phyloP scores from a whole-genome alignment of 1,140 invertebrate species.

The Rhopalosiphum padi region DNA sequence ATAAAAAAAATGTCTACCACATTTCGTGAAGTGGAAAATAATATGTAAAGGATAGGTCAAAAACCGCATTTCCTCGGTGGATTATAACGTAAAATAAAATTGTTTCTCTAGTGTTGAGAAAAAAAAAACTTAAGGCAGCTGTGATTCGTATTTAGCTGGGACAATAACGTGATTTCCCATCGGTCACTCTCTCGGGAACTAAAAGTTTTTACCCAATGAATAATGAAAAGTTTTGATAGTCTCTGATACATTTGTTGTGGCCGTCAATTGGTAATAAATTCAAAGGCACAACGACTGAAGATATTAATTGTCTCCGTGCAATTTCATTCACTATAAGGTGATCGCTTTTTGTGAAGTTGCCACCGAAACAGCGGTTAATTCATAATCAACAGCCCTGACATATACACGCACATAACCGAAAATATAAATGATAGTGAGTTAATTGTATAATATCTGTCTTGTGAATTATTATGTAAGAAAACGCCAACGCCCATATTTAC shows the following conservation, averaged over 20 bases:
- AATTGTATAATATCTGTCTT: background rate
- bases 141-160: constrained; percentile 29
- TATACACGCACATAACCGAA: background rate
- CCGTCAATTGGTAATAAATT: background rate
- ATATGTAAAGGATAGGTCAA: background rate
- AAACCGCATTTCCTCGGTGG: background rate
- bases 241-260: background rate
- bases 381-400: background rate
- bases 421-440: background rate
- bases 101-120: background rate
- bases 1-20: background rate
- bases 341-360: background rate
- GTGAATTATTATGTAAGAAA: background rate
- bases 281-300: background rate
- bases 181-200: background rate
- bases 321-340: background rate
- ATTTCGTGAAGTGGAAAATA: background rate
- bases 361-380: background rate
- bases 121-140: background rate
- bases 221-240: constrained; percentile 22
- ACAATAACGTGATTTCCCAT: constrained; percentile 29
- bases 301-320: background rate
- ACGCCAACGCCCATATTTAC: background rate
- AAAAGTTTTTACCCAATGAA: constrained; percentile 17
- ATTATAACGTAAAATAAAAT: background rate